Conservation (phyloP, 2,113 vertebrate genomes). For the Apus apus region DNA sequence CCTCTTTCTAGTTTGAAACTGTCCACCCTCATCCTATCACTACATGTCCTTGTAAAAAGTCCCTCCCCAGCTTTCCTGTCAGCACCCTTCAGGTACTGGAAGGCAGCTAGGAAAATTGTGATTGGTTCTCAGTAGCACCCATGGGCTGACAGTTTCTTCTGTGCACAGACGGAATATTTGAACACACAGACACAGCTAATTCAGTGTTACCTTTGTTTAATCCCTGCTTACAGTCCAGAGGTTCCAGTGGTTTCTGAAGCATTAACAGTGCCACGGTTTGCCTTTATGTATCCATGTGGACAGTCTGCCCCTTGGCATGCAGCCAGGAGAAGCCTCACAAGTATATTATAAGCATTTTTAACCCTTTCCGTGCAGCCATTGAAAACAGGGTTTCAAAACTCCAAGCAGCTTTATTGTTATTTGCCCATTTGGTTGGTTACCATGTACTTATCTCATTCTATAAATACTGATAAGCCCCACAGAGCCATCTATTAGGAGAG, state of each 20-base stretch:
- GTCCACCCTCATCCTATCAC: too few species aligned
- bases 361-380: background rate
- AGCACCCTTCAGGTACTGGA: too few species aligned
- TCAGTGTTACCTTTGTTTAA: background rate
- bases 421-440: background rate
- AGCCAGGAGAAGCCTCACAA: background rate
- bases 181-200: background rate
- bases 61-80: too few species aligned
- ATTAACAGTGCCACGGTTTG: rapidly evolving
- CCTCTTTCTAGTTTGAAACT: too few species aligned
- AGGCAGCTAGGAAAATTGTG: background rate
- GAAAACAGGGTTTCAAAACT: background rate
- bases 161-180: background rate
- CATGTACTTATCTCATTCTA: too few species aligned
- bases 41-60: too few species aligned
- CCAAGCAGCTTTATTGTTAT: background rate
- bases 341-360: background rate
- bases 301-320: background rate
- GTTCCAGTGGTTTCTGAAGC: background rate
- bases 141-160: background rate
- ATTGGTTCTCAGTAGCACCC: background rate
- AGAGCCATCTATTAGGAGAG: background rate
- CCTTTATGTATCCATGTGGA: background rate
- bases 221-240: background rate
- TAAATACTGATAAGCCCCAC: background rate